phyloP scores from a whole-genome alignment of 2,888 invertebrate genomes.

The Trichogramma dendrolimi region DNA sequence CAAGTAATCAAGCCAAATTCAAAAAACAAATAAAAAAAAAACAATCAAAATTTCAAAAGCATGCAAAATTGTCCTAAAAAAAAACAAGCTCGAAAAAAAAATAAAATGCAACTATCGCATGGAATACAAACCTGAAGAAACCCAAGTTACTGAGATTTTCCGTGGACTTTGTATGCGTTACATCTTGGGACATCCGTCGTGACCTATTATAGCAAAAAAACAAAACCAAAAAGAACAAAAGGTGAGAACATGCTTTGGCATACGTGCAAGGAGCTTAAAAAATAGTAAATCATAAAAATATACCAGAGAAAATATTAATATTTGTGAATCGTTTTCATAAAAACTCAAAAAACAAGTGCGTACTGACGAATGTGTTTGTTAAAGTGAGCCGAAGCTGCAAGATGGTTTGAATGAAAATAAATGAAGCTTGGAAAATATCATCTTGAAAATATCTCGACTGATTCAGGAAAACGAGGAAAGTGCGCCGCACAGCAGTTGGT shows the following conservation, averaged over 20 bases:
- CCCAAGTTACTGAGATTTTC: constrained; percentile 43
- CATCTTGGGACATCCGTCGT: constrained; percentile 84
- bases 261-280: constrained; percentile 36
- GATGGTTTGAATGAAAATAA: no score
- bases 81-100: constrained; percentile 1
- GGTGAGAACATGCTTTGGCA: constrained; percentile 41
- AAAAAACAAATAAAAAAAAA: constrained; percentile 3
- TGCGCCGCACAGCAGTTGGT: no score
- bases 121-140: constrained; percentile 47
- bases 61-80: constrained; percentile 2
- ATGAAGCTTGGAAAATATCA: no score
- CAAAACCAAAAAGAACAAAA: constrained; percentile 49
- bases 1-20: constrained; percentile 11
- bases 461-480: no score
- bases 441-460: no score
- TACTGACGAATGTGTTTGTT: no score
- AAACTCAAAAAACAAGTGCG: neutral
- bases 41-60: neutral
- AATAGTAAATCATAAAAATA: constrained; percentile 16
- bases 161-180: constrained; percentile 49
- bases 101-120: constrained; percentile 2
- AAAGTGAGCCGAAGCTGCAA: no score
- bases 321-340: neutral
- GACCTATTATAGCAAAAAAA: constrained; percentile 67
- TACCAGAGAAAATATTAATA: constrained; percentile 19